phyloP scores from a whole-genome alignment of 53 echinoderm and acorn worm genomes.

The Patiria pectinifera region DNA sequence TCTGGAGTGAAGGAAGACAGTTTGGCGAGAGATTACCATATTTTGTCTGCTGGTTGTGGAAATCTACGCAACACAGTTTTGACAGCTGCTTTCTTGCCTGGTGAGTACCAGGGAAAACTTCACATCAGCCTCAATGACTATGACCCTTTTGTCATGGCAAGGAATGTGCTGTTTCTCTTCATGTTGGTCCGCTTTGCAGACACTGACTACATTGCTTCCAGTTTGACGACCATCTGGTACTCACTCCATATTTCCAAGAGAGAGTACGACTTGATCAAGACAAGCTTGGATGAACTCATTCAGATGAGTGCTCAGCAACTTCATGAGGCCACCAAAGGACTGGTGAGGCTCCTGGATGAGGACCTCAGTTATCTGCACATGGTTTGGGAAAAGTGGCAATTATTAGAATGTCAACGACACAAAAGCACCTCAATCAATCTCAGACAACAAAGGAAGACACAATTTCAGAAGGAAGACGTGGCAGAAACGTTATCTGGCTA shows the following conservation, averaged over 20 bases:
- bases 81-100: slow-evolving; percentile 63
- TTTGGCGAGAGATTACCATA: slow-evolving; percentile 45
- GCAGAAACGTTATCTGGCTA: neutral
- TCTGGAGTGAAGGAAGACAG: neutral
- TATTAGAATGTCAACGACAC: slow-evolving; percentile 44
- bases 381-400: slow-evolving; percentile 60
- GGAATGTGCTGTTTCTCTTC: slow-evolving; percentile 68
- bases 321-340: slow-evolving; percentile 34
- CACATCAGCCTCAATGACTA: slow-evolving; percentile 61
- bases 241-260: slow-evolving; percentile 40
- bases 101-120: slow-evolving; percentile 48
- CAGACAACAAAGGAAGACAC: slow-evolving; percentile 22
- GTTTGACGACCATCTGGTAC: slow-evolving; percentile 66
- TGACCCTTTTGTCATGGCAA: slow-evolving; percentile 70
- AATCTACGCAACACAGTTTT: slow-evolving; percentile 57
- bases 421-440: slow-evolving; percentile 48
- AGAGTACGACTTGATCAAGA: slow-evolving; percentile 50
- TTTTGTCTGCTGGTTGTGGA: slow-evolving; percentile 64
- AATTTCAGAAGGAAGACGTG: neutral
- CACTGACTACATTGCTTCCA: slow-evolving; percentile 32
- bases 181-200: slow-evolving; percentile 61
- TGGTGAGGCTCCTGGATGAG: slow-evolving; percentile 25
- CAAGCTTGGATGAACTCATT: slow-evolving; percentile 47
- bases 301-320: neutral
- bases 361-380: slow-evolving; percentile 28